Base-by-base conservation (phyloP, 2,888 invertebrate genomes). In the Tanaodytes sp. region DNA sequence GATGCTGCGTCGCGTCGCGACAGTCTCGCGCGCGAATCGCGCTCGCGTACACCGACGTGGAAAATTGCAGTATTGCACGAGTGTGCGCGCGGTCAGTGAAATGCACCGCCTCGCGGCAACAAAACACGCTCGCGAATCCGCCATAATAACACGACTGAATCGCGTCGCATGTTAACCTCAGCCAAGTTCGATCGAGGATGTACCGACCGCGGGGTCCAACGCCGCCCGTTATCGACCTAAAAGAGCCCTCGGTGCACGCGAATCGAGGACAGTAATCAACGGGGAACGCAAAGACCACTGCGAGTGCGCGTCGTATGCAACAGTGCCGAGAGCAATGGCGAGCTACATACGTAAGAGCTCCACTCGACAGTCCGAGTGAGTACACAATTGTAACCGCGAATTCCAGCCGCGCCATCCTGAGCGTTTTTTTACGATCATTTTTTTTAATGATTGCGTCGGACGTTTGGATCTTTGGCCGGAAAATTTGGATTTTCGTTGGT, bases 281-380 rank as follows among this genome's bases (percentile, higher is more conserved):
- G 54, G 27, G 37, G 55, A 61, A 59, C 61, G 62, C 37, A 18
- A 46, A 49, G 36, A 55, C 36, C 37, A 65, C 58, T 66, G 69
- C 67, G 70, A 66, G 64, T 69, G 68, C 66, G 67, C 66, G 52
- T 58, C 63, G 58, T 42, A 57, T 8, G 8, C n/a, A 9, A 9
- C 4, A 33, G 6, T 9, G 33, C 30, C 57, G 36, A 48, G 27
- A 58, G 72, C 72, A 72, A 23, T 23, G 86, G 85, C 86, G 68
- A 84, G 80, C 73, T 83, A 83, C 73, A 81, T 81, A 52, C 71
- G 68, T 62, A 79, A 84, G 74, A 78, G 81, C 62, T 85, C 84
- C n/a, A 80, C 84, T 27, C 81, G 83, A 68, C 83, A 86, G 48
- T 86, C 86, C 23, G 86, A 86, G 86, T 87, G 77, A 86, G 86